Evolutionary conservation across 2,888 invertebrate genomes (phyloP).

Genomic region (Lasioglossum zephyrum): DNA sequence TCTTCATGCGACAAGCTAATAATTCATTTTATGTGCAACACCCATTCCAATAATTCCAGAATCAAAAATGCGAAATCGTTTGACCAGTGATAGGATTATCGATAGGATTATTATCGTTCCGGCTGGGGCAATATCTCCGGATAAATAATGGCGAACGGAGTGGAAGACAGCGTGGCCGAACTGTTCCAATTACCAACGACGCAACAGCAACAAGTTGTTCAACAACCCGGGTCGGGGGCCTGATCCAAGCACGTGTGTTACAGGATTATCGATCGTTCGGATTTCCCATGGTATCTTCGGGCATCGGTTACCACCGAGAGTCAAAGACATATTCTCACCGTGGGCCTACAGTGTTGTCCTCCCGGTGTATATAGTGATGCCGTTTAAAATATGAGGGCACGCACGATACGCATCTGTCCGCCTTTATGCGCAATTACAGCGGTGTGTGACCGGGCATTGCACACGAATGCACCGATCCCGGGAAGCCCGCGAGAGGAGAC

Average conservation of each 20-base stretch:
- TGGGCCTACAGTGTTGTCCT: constrained; percentile 20
- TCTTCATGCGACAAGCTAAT: no score
- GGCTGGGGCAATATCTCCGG: not conserved
- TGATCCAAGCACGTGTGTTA: constrained; percentile 21
- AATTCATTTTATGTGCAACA: not conserved
- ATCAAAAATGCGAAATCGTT: not conserved
- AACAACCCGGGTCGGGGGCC: constrained; percentile 21
- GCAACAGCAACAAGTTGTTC: constrained; percentile 50
- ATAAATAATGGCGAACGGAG: not conserved
- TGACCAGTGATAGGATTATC: not conserved
- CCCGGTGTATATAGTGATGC: constrained; percentile 39
- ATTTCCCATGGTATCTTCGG: constrained; percentile 62
- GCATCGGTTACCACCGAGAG: constrained; percentile 45
- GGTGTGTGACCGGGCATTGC: constrained; percentile 62
- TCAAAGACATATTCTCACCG: constrained; percentile 61
- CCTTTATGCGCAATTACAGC: constrained; percentile 67
- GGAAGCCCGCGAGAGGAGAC: constrained; percentile 62
- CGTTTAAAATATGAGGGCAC: constrained; percentile 69
- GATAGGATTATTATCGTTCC: not conserved
- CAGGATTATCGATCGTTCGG: constrained; percentile 55
- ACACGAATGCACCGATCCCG: constrained; percentile 61
- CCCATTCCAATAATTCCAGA: not conserved
- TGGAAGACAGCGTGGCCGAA: constrained; percentile 2
- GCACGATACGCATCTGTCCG: constrained; percentile 68
- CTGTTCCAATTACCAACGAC: constrained; percentile 29